Evolutionary conservation across 2,888 invertebrate species (phyloP).

Genomic region (Xiphydria camelus): DNA sequence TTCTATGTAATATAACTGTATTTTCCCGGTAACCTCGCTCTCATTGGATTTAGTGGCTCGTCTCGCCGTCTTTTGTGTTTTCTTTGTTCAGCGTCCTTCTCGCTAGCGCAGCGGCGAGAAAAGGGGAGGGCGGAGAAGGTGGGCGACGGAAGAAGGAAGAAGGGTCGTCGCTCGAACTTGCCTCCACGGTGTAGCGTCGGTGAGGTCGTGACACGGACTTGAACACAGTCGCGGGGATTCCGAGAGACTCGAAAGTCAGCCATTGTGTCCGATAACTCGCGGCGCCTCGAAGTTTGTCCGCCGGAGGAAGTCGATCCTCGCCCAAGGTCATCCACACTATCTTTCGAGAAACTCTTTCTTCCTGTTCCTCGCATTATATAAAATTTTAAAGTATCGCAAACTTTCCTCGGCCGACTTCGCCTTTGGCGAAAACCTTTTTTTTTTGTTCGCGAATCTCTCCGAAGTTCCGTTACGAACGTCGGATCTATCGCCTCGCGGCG

Average conservation of each 20-base stretch:
- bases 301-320: conserved; percentile 23
- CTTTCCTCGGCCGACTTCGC: too few relatives aligned
- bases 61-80: neutral
- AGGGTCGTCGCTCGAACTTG: neutral
- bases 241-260: conserved; percentile 15
- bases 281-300: too few relatives aligned
- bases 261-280: too few relatives aligned
- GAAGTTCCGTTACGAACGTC: conserved; percentile 31
- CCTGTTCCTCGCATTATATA: too few relatives aligned
- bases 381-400: too few relatives aligned
- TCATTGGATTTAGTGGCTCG: neutral
- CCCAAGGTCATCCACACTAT: too few relatives aligned
- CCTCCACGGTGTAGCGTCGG: conserved; percentile 6
- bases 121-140: neutral
- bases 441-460: too few relatives aligned
- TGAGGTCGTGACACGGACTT: conserved; percentile 25
- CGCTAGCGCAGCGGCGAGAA: neutral
- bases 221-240: conserved; percentile 12
- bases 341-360: too few relatives aligned
- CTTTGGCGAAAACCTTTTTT: too few relatives aligned
- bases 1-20: too few relatives aligned
- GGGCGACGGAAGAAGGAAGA: neutral
- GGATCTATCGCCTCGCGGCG: too few relatives aligned
- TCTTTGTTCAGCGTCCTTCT: neutral
- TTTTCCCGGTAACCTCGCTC: neutral